A percentile compares a stretch with the other conserved stretches of the same genome.
Evolutionary conservation across 1,140 invertebrate species (phyloP).

Genomic region (Calosoma granatense): DNA sequence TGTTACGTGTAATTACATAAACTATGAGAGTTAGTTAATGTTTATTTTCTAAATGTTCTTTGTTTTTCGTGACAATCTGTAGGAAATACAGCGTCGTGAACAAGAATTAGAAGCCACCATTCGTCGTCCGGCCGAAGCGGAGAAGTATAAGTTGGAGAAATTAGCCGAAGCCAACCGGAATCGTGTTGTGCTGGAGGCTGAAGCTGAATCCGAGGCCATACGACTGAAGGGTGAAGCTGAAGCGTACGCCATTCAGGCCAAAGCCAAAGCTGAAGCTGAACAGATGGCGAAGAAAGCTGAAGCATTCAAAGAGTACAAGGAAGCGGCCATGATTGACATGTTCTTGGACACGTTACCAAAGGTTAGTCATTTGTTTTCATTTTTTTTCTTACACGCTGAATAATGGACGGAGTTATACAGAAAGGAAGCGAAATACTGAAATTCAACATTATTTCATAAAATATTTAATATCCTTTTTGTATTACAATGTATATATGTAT

Average conservation of each 20-base stretch:
- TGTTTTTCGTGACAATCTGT: neutral
- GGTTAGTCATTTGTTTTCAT: slow-evolving; percentile 42
- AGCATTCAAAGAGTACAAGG: slow-evolving; percentile 92
- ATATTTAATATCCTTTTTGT: slow-evolving; percentile 2
- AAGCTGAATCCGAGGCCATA: slow-evolving; percentile 88
- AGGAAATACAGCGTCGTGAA: slow-evolving; percentile 70
- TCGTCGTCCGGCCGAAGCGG: slow-evolving; percentile 84
- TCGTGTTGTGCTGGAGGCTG: slow-evolving; percentile 79
- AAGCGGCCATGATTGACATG: slow-evolving; percentile 96
- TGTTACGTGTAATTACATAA: no score
- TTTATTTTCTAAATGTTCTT: neutral
- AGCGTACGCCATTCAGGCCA: slow-evolving; percentile 86
- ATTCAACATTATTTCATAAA: neutral
- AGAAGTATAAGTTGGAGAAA: slow-evolving; percentile 87
- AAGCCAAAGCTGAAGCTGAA: slow-evolving; percentile 90
- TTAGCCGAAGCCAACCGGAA: slow-evolving; percentile 84
- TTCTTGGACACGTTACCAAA: slow-evolving; percentile 91
- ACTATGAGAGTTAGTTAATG: no score
- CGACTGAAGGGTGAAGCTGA: slow-evolving; percentile 73
- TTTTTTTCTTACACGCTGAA: neutral
- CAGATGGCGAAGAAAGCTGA: slow-evolving; percentile 96
- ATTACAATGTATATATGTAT: no score
- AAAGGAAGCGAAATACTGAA: neutral
- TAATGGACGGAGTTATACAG: neutral
- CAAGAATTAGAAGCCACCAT: slow-evolving; percentile 85